Conservation (phyloP, 2,888 invertebrate species). For the Ophraella communa region DNA sequence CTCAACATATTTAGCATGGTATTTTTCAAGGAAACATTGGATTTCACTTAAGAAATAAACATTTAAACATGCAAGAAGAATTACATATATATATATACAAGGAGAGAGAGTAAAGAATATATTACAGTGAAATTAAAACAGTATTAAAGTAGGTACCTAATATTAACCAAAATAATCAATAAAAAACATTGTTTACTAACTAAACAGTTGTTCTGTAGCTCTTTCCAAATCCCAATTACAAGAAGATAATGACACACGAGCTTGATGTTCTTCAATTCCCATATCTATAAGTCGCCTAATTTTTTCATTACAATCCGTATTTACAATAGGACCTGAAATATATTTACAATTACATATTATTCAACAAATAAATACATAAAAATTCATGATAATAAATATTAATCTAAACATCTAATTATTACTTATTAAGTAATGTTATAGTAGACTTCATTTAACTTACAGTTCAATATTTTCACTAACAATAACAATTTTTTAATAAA, state of each 20-base stretch:
- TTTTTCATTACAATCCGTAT: conserved; percentile 84
- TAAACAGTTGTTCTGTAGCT: conserved; percentile 88
- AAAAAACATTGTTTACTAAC: conserved; percentile 64
- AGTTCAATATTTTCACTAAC: too few relatives aligned
- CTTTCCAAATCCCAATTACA: conserved; percentile 92
- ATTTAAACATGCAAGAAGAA: not conserved
- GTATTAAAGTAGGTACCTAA: not conserved
- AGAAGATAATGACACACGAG: conserved; percentile 88
- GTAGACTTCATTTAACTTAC: too few relatives aligned
- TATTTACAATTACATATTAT: conserved; percentile 1
- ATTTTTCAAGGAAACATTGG: too few relatives aligned
- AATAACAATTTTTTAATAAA: not conserved
- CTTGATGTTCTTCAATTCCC: conserved; percentile 91
- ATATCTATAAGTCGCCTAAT: conserved; percentile 89
- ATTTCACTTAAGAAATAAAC: too few relatives aligned
- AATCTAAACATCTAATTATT: too few relatives aligned
- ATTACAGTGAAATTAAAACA: conserved; percentile 15
- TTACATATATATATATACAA: not conserved
- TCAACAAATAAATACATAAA: too few relatives aligned
- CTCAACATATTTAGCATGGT: too few relatives aligned
- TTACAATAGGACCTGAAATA: conserved; percentile 70
- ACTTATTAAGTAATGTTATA: too few relatives aligned
- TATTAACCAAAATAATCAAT: conserved; percentile 44
- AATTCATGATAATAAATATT: too few relatives aligned
- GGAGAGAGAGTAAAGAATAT: conserved; percentile 15